These are phyloP conservation scores for Platerodrilus igneus DNA, from an alignment of 2,888 invertebrate genomes.

Conservation along the genomic window DNA sequence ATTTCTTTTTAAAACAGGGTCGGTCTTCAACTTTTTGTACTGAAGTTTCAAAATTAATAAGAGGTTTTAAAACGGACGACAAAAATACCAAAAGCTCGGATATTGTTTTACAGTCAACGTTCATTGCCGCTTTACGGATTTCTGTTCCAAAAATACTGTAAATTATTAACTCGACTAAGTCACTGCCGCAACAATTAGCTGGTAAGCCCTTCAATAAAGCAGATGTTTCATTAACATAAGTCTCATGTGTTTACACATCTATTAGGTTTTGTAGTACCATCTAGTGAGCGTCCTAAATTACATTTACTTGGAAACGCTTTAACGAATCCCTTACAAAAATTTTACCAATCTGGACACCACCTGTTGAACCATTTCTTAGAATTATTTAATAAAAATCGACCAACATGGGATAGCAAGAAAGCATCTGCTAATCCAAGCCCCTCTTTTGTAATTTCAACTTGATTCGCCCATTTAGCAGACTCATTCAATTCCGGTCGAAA, in stretches of 20 bases:
- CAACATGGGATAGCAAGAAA: slow-evolving; percentile 9
- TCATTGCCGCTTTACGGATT: slow-evolving; percentile 19
- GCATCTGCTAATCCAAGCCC: slow-evolving; percentile 9
- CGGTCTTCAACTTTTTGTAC: too few species aligned
- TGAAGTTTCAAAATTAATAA: too few species aligned
- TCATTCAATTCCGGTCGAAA: slow-evolving; percentile 3
- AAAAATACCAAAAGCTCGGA: too few species aligned
- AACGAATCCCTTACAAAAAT: slow-evolving; percentile 27
- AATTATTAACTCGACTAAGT: slow-evolving; percentile 26
- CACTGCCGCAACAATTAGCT: slow-evolving; percentile 25
- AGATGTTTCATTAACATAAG: slow-evolving; percentile 27
- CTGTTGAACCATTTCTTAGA: slow-evolving; percentile 9
- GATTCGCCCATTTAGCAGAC: background rate
- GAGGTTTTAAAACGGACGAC: too few species aligned
- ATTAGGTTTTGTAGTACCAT: slow-evolving; percentile 24
- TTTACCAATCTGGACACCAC: slow-evolving; percentile 27
- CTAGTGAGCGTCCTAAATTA: slow-evolving; percentile 24
- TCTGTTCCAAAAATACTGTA: slow-evolving; percentile 25
- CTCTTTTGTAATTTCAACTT: slow-evolving; percentile 10
- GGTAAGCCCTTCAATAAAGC: slow-evolving; percentile 24
- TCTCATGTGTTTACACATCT: slow-evolving; percentile 23
- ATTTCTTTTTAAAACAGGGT: too few species aligned
- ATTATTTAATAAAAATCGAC: slow-evolving; percentile 6
- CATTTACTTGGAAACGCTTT: slow-evolving; percentile 28
- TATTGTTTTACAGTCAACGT: too few species aligned